Percentiles rank a stretch among this genome's conserved stretches.
These are phyloP conservation scores for Ceratosolen solmsi DNA, from an alignment of 1,140 invertebrate genomes.

Conservation along the genomic window DNA sequence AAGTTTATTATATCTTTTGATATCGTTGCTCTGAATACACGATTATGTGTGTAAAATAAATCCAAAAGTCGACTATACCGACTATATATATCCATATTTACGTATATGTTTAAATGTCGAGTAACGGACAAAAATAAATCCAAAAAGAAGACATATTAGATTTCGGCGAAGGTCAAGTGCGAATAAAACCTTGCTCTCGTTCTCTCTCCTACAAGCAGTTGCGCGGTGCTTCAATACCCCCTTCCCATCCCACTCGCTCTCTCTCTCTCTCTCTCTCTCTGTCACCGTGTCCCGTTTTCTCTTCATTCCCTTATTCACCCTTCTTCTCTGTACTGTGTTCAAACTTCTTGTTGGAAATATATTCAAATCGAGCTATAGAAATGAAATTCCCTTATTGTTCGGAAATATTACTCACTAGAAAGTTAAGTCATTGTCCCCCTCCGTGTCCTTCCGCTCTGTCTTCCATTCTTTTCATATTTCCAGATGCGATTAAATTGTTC, in stretches of 20 bases:
- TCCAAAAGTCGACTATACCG: not conserved
- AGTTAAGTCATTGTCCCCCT: not conserved
- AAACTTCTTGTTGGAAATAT: not conserved
- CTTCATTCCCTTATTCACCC: too few relatives aligned
- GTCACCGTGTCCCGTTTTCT: too few relatives aligned
- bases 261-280: not conserved
- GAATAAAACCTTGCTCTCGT: conserved; percentile 35
- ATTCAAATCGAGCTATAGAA: conserved; percentile 1
- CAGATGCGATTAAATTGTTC: not conserved
- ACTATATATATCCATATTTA: not conserved
- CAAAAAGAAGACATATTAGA: conserved; percentile 27
- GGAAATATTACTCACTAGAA: not conserved
- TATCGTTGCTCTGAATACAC: not conserved
- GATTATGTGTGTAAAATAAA: not conserved
- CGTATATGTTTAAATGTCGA: not conserved
- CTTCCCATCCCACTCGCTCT: not conserved
- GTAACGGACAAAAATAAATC: conserved; percentile 45
- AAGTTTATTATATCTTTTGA: not conserved
- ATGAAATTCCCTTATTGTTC: conserved; percentile 23
- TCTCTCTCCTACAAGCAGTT: not conserved
- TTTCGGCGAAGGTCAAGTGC: conserved; percentile 51
- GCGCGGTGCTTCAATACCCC: not conserved
- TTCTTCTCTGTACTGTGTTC: not conserved
- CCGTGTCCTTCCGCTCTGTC: not conserved
- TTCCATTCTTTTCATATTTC: not conserved